Conservation (phyloP, 2,113 vertebrate species). For the Tringa solitaria region DNA sequence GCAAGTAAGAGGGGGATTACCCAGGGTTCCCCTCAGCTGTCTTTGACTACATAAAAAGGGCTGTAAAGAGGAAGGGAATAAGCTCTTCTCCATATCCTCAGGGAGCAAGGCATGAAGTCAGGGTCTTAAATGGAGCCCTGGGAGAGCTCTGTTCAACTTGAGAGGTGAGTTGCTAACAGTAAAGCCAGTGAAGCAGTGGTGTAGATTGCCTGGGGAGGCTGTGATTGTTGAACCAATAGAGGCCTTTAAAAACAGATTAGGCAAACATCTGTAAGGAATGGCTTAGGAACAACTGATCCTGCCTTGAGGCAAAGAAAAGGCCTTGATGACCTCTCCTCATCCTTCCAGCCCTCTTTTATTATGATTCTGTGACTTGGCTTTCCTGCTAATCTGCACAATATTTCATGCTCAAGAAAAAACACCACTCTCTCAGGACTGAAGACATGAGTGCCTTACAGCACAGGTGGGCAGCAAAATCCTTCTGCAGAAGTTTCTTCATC, state of each 20-base stretch:
- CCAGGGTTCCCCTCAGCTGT: background rate
- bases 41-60: background rate
- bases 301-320: constrained; percentile 5
- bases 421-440: background rate
- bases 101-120: constrained; percentile 4
- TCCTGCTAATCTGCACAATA: background rate
- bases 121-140: background rate
- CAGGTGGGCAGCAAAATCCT: background rate
- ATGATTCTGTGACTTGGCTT: background rate
- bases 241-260: constrained; percentile 21
- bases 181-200: background rate
- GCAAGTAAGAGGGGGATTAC: background rate
- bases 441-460: background rate
- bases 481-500: background rate
- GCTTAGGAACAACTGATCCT: background rate
- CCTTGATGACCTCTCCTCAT: background rate
- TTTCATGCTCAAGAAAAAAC: background rate
- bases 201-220: background rate
- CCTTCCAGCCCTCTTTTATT: background rate
- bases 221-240: background rate
- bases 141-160: background rate
- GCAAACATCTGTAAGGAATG: constrained; percentile 11
- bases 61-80: background rate
- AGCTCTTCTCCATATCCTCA: background rate
- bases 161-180: background rate